Conservation (phyloP, 1,140 invertebrate genomes). For the Aphaenogaster ashmeadi region DNA sequence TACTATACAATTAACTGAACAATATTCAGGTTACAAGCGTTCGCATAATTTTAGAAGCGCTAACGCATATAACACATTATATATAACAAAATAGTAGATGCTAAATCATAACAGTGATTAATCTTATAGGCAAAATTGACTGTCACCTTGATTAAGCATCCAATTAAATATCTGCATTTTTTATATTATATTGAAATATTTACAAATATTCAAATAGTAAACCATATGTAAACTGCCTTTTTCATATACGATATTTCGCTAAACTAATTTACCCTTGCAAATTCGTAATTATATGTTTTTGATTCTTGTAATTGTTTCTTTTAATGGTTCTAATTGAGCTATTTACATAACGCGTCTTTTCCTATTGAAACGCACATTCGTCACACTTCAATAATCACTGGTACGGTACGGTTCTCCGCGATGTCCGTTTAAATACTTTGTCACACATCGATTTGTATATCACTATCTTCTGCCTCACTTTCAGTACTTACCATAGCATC, state of each 20-base stretch:
- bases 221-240: neutral
- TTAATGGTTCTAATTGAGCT: slow-evolving; percentile 1
- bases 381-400: slow-evolving; percentile 25
- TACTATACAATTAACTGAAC: slow-evolving; percentile 52
- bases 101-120: slow-evolving; percentile 27
- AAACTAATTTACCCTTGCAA: slow-evolving; percentile 18
- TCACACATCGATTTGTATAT: slow-evolving; percentile 87
- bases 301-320: slow-evolving; percentile 25
- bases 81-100: slow-evolving; percentile 39
- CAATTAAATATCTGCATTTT: slow-evolving; percentile 25
- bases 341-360: slow-evolving; percentile 38
- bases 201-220: slow-evolving; percentile 21
- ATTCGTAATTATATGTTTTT: slow-evolving; percentile 46
- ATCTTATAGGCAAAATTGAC: slow-evolving; percentile 26
- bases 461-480: slow-evolving; percentile 86
- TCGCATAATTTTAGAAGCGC: neutral
- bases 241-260: neutral
- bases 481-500: slow-evolving; percentile 86
- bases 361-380: neutral
- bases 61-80: slow-evolving; percentile 18
- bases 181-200: slow-evolving; percentile 21
- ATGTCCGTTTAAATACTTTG: slow-evolving; percentile 77
- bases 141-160: slow-evolving; percentile 27
- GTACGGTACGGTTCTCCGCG: slow-evolving; percentile 13
- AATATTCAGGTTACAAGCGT: neutral